phyloP scores from a whole-genome alignment of 2,888 invertebrate genomes.

The Smittia sp. region DNA sequence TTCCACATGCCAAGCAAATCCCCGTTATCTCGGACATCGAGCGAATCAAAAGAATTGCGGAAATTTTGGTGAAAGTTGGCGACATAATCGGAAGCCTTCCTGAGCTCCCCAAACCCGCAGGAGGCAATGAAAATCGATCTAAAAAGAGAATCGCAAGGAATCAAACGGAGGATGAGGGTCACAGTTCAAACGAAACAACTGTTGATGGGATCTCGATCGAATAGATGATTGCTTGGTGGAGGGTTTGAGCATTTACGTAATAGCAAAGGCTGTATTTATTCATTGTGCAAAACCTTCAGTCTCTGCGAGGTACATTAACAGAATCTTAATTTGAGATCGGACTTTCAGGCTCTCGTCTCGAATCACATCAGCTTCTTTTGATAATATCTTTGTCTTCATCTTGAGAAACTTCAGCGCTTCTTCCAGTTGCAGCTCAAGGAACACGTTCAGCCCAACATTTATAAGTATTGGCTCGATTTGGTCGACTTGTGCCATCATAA shows the following conservation, averaged over 20 bases:
- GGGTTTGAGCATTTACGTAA: no score
- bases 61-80: conserved; percentile 28
- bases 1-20: not conserved
- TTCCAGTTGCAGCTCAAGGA: conserved; percentile 65
- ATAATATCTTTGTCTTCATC: conserved; percentile 64
- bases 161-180: not conserved
- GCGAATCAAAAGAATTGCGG: conserved; percentile 25
- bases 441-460: conserved; percentile 73
- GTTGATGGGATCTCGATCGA: no score
- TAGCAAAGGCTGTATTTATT: not conserved
- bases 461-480: conserved; percentile 67
- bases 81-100: conserved; percentile 12
- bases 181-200: not conserved
- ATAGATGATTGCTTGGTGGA: no score
- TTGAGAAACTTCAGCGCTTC: conserved; percentile 72
- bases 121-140: no score
- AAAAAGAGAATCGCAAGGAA: no score
- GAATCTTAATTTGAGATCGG: conserved; percentile 75
- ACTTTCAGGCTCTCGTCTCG: conserved; percentile 66
- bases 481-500: conserved; percentile 70
- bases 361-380: conserved; percentile 61
- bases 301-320: conserved; percentile 67
- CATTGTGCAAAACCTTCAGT: conserved; percentile 51
- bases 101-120: not conserved
- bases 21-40: conserved; percentile 38